Conservation (phyloP, 2,797 vertebrate genomes). For the Esox lucius region DNA sequence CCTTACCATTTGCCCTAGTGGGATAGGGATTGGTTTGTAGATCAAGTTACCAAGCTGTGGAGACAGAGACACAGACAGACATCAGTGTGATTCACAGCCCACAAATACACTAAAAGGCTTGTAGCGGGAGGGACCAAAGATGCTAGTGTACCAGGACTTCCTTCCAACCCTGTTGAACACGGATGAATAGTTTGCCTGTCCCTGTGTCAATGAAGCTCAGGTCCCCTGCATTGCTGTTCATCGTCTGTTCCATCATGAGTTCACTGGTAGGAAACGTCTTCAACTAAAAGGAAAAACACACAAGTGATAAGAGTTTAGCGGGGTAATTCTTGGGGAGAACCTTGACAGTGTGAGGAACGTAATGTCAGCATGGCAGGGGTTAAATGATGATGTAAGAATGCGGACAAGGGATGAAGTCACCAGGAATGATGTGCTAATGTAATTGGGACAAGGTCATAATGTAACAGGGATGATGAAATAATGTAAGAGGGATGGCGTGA, state of each 20-base stretch:
- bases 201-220: constrained; percentile 77
- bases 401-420: neutral
- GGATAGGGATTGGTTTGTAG: constrained; percentile 68
- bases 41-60: constrained; percentile 89
- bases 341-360: neutral
- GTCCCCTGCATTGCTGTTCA: constrained; percentile 80
- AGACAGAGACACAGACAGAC: constrained; percentile 21
- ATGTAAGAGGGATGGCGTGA: too few species aligned
- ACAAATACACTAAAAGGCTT: neutral
- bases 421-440: too few species aligned
- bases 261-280: constrained; percentile 77
- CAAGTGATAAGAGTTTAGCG: constrained; percentile 34
- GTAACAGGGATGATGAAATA: too few species aligned
- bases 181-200: constrained; percentile 84
- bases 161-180: constrained; percentile 90
- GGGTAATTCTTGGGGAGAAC: neutral
- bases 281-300: constrained; percentile 66
- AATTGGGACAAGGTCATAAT: too few species aligned
- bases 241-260: constrained; percentile 81
- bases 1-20: constrained; percentile 76
- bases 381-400: neutral
- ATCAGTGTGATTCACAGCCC: neutral
- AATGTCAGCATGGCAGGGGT: neutral
- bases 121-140: neutral
- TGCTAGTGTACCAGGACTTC: constrained; percentile 80